These are phyloP conservation scores for Drepana arcuata DNA, from an alignment of 1,140 invertebrate species.

Conservation along the genomic window DNA sequence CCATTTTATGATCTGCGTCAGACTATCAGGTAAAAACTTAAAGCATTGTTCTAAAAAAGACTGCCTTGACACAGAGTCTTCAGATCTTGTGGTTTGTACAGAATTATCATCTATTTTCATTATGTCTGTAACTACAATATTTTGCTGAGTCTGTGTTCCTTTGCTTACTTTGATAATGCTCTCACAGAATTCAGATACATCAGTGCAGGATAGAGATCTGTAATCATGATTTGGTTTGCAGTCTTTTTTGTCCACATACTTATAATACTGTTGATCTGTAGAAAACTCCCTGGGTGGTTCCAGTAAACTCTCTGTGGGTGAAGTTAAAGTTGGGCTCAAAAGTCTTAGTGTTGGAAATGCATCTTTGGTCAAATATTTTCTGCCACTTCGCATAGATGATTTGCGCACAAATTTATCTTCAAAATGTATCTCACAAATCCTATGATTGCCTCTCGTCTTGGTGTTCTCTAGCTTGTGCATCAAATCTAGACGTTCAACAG, in stretches of 20 bases:
- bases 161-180: conserved; percentile 9
- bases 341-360: conserved; percentile 6
- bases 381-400: background rate
- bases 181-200: conserved; percentile 3
- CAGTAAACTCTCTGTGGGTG: background rate
- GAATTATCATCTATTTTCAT: too few species aligned
- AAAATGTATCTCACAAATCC: conserved; percentile 13
- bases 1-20: conserved; percentile 8
- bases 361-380: conserved; percentile 10
- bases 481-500: conserved; percentile 8
- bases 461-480: conserved; percentile 3
- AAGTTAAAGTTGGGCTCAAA: too few species aligned
- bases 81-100: too few species aligned
- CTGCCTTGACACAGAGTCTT: background rate
- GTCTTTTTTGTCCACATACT: too few species aligned
- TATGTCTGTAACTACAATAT: background rate
- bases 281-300: too few species aligned
- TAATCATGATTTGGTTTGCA: too few species aligned
- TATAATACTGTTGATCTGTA: too few species aligned
- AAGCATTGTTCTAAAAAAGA: conserved; percentile 4
- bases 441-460: conserved; percentile 8
- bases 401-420: conserved; percentile 1
- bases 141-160: conserved; percentile 1
- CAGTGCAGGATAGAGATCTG: background rate
- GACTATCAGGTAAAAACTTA: conserved; percentile 6